Evolutionary conservation across 1,140 invertebrate species (phyloP), one percentile per base, ranked within the genome.

Genomic region (Glossosoma conforme): DNA sequence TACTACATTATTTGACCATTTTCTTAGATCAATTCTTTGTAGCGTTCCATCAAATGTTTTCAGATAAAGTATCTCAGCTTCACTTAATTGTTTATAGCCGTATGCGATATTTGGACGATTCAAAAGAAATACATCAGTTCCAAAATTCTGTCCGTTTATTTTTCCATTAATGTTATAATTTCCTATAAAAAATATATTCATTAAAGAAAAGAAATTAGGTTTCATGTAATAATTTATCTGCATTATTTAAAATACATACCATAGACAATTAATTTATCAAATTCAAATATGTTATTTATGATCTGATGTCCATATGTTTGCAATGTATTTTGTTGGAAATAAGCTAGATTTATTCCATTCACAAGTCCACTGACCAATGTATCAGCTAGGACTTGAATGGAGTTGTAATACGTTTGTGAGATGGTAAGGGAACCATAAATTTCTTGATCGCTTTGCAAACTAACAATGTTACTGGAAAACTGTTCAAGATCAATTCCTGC

Each of bases 111-210:
- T 47, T 36, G 32, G 19, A 9, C 14, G 13, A 3, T 19, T 22
- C 5, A 37, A 21, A 10, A 6, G 33, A 36, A 38, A 47, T 15
- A 47, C 44, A 24, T 56, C 54, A 11, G 15, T 32, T 6, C 14
- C 17, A 13, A 56, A 24, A 42, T 56, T 56, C n/a, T 46, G 21
- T 46, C 21, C n/a, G 20, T 56, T 56, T 41, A 56, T 28, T 2
- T 17, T 43, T 30, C 47, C 47, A 22, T 40, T 4, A 33, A 55
- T 4, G 11, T 22, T 21, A 17, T 50, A 25, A 33, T 50, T 37
- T 13, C 40, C 53, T 51, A 10, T 46, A 51, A 50, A 13, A 13
- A 42, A 42, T 22, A 42, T 22, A 22, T 20, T 19, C n/a, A 42
- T 22, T 42, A 22, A 15, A 11, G n/a, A n/a, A 4, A 9, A 22